phyloP scores from a whole-genome alignment of 2,888 invertebrate species.

The Pollenia labialis region DNA sequence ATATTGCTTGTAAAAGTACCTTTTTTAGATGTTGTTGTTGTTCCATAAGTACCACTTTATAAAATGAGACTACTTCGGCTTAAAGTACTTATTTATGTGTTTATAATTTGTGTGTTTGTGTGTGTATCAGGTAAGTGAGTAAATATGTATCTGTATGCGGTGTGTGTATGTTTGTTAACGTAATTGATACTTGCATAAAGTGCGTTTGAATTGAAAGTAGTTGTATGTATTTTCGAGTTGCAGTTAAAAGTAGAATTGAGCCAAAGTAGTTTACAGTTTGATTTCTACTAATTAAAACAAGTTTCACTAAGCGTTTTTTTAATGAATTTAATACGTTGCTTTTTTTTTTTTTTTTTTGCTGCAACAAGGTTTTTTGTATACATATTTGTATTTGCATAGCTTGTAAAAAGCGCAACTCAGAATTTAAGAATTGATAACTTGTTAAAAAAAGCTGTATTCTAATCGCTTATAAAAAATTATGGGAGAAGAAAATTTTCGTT shows the following conservation, averaged over 20 bases:
- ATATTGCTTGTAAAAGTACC: constrained; percentile 38
- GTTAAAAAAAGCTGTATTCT: too few species aligned
- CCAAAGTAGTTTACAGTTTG: constrained; percentile 42
- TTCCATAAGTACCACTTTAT: constrained; percentile 55
- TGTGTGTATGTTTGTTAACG: not conserved
- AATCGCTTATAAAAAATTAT: too few species aligned
- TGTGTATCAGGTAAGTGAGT: not conserved
- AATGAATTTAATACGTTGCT: constrained; percentile 3
- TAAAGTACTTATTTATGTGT: constrained; percentile 58
- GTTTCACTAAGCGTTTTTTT: constrained; percentile 30
- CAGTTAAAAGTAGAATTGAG: constrained; percentile 3
- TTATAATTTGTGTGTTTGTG: constrained; percentile 27
- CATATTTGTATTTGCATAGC: too few species aligned
- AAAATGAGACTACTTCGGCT: constrained; percentile 48
- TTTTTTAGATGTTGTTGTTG: constrained; percentile 30
- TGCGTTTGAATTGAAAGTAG: constrained; percentile 37
- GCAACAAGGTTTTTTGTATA: not conserved
- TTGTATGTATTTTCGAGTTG: not conserved
- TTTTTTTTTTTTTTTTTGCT: too few species aligned
- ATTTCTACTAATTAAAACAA: constrained; percentile 57
- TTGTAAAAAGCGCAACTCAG: too few species aligned
- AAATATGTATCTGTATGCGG: not conserved
- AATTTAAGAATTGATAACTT: too few species aligned
- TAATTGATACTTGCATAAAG: constrained; percentile 56
- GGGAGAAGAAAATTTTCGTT: too few species aligned